A percentile compares a stretch with the other conserved stretches of the same genome.
Evolutionary conservation across 2,888 invertebrate genomes (phyloP).

Genomic region (Willowsia nigromaculata): DNA sequence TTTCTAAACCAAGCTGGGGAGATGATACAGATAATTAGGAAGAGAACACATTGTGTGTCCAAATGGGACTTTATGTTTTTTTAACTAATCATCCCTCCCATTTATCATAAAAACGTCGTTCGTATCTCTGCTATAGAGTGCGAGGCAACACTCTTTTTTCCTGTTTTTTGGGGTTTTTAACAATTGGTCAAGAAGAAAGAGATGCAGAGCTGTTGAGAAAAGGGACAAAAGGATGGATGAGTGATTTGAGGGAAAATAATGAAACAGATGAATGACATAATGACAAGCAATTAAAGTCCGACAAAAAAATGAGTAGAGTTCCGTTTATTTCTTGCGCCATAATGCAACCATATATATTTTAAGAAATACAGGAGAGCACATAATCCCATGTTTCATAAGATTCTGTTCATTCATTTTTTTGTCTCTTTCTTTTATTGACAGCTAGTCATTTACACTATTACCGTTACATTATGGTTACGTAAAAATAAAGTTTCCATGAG

Average conservation of each 20-base stretch:
- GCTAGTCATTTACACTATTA: constrained; percentile 27
- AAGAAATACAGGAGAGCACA: background rate
- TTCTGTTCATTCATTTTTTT: background rate
- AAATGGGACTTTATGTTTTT: constrained; percentile 11
- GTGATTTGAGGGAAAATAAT: background rate
- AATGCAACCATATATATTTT: background rate
- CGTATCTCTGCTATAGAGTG: too few relatives aligned
- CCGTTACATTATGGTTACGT: constrained; percentile 16
- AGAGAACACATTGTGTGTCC: background rate
- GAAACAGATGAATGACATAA: constrained; percentile 58
- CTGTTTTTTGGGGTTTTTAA: background rate
- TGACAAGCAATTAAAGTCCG: constrained; percentile 52
- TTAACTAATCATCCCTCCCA: constrained; percentile 54
- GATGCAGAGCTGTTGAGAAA: background rate
- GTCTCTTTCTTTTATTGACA: background rate
- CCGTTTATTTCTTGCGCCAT: background rate
- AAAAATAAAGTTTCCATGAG: background rate
- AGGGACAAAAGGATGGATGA: background rate
- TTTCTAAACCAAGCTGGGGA: background rate
- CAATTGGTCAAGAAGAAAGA: background rate
- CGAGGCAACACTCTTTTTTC: background rate
- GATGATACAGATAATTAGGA: background rate
- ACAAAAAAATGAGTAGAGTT: background rate
- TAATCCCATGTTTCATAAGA: background rate
- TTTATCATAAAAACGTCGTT: constrained; percentile 41